Percentiles rank a stretch among this genome's conserved stretches.
These are phyloP conservation scores for Brachycybe producta DNA, from an alignment of 2,888 invertebrate genomes.

Conservation along the genomic window DNA sequence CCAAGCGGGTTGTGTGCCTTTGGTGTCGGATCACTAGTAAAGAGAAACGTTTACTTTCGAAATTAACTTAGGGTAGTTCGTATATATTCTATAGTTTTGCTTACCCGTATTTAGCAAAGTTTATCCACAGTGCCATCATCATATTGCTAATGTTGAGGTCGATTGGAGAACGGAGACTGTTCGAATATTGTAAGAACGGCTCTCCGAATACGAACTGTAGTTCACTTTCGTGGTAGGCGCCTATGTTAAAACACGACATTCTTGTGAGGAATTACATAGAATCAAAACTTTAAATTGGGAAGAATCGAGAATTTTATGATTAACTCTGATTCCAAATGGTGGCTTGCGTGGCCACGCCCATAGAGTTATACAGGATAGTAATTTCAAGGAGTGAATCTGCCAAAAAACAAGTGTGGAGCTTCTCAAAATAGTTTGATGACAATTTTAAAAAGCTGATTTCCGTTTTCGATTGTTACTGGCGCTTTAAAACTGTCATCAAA, in stretches of 20 bases:
- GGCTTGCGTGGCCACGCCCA: too few relatives aligned
- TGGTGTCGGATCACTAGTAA: constrained; percentile 19
- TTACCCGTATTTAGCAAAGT: constrained; percentile 38
- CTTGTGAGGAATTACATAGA: constrained; percentile 31
- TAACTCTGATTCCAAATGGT: too few relatives aligned
- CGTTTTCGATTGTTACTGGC: too few relatives aligned
- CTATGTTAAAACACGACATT: constrained; percentile 32
- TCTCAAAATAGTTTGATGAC: too few relatives aligned
- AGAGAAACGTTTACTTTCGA: too few relatives aligned
- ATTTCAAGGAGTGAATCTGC: too few relatives aligned
- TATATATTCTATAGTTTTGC: constrained; percentile 20
- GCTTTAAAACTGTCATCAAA: too few relatives aligned
- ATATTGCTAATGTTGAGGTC: constrained; percentile 39
- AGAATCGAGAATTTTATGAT: too few relatives aligned
- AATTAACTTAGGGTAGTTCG: neutral
- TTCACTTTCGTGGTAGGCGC: constrained; percentile 38
- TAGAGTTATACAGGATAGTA: too few relatives aligned
- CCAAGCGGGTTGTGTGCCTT: constrained; percentile 11
- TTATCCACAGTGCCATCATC: constrained; percentile 37
- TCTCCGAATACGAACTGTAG: constrained; percentile 40
- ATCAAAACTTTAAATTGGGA: constrained; percentile 25
- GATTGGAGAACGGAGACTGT: constrained; percentile 28
- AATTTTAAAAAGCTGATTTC: too few relatives aligned
- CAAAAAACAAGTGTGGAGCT: too few relatives aligned
- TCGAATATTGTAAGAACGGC: constrained; percentile 36